Evolutionary conservation across 2,113 vertebrate genomes (phyloP).

Genomic region (Rhadina sibilatrix): DNA sequence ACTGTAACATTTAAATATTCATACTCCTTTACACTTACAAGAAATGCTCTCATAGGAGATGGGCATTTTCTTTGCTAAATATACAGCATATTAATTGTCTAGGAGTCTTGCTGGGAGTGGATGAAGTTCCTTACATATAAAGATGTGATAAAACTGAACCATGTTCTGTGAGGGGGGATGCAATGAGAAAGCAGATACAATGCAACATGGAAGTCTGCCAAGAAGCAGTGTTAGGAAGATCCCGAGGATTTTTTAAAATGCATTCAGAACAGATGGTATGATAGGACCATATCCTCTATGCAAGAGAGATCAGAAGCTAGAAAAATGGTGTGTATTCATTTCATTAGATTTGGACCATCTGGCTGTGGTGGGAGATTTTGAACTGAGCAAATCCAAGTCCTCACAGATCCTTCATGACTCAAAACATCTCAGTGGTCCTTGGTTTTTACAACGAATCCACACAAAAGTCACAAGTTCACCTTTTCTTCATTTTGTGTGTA

Average conservation of each 20-base stretch:
- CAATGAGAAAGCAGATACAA: neutral
- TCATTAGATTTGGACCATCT: neutral
- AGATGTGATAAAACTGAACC: neutral
- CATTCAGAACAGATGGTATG: neutral
- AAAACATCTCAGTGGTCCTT: neutral
- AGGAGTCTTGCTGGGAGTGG: neutral
- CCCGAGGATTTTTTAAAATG: neutral
- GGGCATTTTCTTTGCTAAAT: neutral
- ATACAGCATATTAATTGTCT: neutral
- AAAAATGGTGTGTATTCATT: neutral
- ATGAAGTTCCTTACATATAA: neutral
- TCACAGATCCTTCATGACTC: neutral
- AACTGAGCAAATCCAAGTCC: neutral
- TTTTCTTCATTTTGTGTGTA: neutral
- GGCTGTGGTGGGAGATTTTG: neutral
- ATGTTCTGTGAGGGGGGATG: neutral
- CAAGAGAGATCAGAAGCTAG: neutral
- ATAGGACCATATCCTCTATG: neutral
- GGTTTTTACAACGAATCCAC: neutral
- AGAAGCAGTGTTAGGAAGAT: neutral
- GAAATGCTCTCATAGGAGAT: neutral
- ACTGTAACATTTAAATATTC: neutral
- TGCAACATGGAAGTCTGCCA: neutral
- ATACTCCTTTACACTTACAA: neutral
- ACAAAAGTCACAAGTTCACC: neutral